Evolutionary conservation across 2,888 invertebrate genomes (phyloP).

Genomic region (Melipona beecheii): DNA sequence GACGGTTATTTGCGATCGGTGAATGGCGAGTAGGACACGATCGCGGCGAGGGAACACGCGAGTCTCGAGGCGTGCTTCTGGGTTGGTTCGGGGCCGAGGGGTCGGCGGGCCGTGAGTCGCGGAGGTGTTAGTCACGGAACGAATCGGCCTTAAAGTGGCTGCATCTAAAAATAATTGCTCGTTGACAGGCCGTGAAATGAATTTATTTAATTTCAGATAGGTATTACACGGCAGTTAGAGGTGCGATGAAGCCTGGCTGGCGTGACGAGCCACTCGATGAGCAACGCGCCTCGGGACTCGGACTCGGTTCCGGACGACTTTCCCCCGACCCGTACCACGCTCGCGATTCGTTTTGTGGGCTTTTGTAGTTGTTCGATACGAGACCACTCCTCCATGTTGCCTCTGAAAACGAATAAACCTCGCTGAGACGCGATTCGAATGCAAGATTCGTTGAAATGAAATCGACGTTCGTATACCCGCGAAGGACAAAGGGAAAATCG

Average conservation of each 20-base stretch:
- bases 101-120: conserved; percentile 46
- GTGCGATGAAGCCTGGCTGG: conserved; percentile 80
- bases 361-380: no score
- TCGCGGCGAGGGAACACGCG: conserved; percentile 1
- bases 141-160: conserved; percentile 79
- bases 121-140: conserved; percentile 80
- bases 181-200: conserved; percentile 84
- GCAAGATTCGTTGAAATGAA: no score
- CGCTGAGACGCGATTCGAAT: no score
- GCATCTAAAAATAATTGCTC: conserved; percentile 83
- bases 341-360: background rate
- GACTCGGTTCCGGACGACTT: conserved; percentile 1
- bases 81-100: conserved; percentile 59
- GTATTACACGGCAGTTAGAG: conserved; percentile 83
- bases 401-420: no score
- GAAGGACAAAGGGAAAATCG: no score
- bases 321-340: background rate
- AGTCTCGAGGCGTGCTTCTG: conserved; percentile 61
- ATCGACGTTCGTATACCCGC: no score
- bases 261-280: conserved; percentile 60
- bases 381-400: no score
- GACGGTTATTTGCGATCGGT: background rate
- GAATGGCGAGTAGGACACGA: background rate
- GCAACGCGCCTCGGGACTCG: conserved; percentile 41
- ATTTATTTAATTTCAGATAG: conserved; percentile 84